phyloP scores from a whole-genome alignment of 2,113 vertebrate species.

The Danionella cerebrum region DNA sequence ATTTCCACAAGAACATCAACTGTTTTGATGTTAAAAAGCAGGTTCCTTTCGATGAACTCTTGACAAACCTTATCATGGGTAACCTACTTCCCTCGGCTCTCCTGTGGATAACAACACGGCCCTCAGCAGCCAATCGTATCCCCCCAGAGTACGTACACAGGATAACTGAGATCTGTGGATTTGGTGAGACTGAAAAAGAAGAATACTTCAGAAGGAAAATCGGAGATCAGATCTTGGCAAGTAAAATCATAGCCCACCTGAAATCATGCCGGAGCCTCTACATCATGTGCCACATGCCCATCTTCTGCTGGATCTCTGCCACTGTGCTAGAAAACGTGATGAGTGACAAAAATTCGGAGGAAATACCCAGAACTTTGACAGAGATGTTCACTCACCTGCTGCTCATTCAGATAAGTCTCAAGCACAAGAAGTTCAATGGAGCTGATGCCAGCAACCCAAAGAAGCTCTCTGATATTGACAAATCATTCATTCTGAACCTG shows the following conservation, averaged over 20 bases:
- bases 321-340: conserved; percentile 23
- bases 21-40: not conserved
- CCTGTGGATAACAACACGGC: not conserved
- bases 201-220: not conserved
- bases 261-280: conserved; percentile 18
- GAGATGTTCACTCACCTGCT: conserved; percentile 22
- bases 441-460: not conserved
- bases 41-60: not conserved
- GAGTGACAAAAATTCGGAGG: not conserved
- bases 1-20: not conserved
- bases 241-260: conserved; percentile 17
- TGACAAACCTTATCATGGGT: conserved; percentile 11
- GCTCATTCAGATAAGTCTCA: conserved; percentile 20
- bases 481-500: not conserved
- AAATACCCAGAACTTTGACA: conserved; percentile 11
- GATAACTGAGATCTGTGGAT: not conserved
- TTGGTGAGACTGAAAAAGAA: not conserved
- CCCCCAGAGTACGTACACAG: not conserved
- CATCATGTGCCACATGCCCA: conserved; percentile 30
- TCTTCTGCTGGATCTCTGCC: conserved; percentile 32
- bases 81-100: conserved; percentile 1
- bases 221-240: not conserved
- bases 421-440: conserved; percentile 7
- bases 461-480: not conserved
- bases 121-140: conserved; percentile 1